Evolutionary conservation across 1,140 invertebrate genomes (phyloP).

Genomic region (Drosophila ogumai): DNA sequence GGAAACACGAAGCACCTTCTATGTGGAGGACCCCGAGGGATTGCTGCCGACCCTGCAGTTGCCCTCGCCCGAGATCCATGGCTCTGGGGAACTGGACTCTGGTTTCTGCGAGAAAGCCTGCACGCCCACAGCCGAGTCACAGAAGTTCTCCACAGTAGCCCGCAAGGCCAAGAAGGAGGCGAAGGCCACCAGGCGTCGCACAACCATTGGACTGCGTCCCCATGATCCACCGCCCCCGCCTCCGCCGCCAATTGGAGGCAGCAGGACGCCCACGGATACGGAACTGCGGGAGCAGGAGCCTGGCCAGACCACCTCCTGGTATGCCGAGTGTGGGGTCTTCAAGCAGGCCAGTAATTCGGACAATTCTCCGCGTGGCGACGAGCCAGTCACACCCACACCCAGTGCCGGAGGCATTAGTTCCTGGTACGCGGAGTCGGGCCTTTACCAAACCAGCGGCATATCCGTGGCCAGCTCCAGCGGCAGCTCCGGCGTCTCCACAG

Average conservation of each 20-base stretch:
- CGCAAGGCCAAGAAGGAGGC: conserved; percentile 74
- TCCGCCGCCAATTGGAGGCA: conserved; percentile 40
- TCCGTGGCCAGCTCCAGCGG: conserved; percentile 84
- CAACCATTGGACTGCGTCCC: conserved; percentile 73
- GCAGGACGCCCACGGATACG: conserved; percentile 16
- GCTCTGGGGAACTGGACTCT: conserved; percentile 87
- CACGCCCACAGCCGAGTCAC: conserved; percentile 44
- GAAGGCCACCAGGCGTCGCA: conserved; percentile 64
- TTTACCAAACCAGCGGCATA: conserved; percentile 87
- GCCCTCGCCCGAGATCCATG: conserved; percentile 29
- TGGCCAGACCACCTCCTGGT: conserved; percentile 84
- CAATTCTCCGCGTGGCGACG: conserved; percentile 21
- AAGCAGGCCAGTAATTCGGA: conserved; percentile 62
- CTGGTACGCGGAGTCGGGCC: conserved; percentile 88
- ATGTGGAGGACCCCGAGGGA: conserved; percentile 86
- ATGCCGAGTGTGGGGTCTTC: conserved; percentile 86
- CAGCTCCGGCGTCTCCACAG: conserved; percentile 84
- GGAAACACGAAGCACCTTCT: conserved; percentile 88
- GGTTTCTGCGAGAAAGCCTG: conserved; percentile 85
- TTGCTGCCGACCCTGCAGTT: conserved; percentile 1
- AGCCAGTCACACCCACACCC: conserved; percentile 56
- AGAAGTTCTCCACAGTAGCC: conserved; percentile 69
- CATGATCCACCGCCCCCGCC: conserved; percentile 84
- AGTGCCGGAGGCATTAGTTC: conserved; percentile 73
- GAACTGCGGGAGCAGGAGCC: conserved; percentile 10